These are phyloP conservation scores for Bufotes viridis DNA, from an alignment of 2,797 vertebrate species.

Conservation along the genomic window DNA sequence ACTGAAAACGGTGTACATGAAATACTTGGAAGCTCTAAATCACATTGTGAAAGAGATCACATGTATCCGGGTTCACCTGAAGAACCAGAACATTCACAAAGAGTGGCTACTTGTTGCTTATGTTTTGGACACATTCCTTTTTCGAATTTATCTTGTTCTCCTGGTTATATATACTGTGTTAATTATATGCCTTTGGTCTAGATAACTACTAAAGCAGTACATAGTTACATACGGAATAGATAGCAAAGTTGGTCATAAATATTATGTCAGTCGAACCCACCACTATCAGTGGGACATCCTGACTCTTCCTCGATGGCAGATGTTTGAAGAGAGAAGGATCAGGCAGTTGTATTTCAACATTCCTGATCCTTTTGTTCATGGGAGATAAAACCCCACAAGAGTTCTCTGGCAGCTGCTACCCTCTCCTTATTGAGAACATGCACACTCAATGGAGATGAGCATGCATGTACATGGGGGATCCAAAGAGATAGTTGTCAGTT, in stretches of 20 bases:
- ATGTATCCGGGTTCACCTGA: slow-evolving; percentile 83
- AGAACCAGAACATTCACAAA: slow-evolving; percentile 82
- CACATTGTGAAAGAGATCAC: slow-evolving; percentile 83
- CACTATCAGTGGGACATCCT: no score
- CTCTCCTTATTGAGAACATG: no score
- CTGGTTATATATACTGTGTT: slow-evolving; percentile 88
- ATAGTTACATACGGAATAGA: neutral
- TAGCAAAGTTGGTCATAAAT: neutral
- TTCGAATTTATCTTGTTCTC: slow-evolving; percentile 85
- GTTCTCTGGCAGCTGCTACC: no score
- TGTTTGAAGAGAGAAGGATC: no score
- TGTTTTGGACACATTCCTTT: slow-evolving; percentile 89
- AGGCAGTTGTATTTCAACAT: no score
- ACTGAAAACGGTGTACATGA: slow-evolving; percentile 62
- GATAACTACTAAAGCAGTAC: slow-evolving; percentile 73
- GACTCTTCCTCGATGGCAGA: no score
- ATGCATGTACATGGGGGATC: no score
- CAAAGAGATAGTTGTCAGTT: no score
- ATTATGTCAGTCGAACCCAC: neutral
- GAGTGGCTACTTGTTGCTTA: slow-evolving; percentile 95
- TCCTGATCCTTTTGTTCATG: no score
- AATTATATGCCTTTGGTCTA: slow-evolving; percentile 86
- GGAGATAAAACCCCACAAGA: no score
- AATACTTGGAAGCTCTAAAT: slow-evolving; percentile 70
- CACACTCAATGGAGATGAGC: no score